phyloP scores from a whole-genome alignment of 1,140 invertebrate species.

The Drosophila bifasciata region DNA sequence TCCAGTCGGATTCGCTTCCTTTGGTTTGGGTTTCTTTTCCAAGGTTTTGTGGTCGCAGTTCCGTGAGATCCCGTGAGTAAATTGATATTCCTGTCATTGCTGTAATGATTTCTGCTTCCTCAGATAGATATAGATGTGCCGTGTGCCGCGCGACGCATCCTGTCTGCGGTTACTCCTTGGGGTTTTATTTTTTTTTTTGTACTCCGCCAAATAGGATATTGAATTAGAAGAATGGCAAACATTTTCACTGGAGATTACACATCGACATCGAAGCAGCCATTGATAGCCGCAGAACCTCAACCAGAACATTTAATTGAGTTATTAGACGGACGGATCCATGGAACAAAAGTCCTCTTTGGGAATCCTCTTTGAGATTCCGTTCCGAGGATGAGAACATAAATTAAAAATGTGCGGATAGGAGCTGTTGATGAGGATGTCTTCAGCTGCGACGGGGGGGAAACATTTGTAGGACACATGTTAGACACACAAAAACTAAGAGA shows the following conservation, averaged over 20 bases:
- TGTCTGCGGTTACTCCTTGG: slow-evolving; percentile 54
- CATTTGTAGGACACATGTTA: slow-evolving; percentile 79
- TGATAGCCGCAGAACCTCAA: slow-evolving; percentile 39
- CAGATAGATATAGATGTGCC: slow-evolving; percentile 35
- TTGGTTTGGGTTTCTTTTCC: too few species aligned
- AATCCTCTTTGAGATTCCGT: slow-evolving; percentile 20
- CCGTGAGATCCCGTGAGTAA: slow-evolving; percentile 66
- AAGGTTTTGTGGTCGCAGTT: not conserved
- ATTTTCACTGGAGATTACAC: slow-evolving; percentile 70
- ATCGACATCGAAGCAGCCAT: slow-evolving; percentile 26
- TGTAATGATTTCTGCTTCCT: slow-evolving; percentile 73
- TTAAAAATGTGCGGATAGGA: slow-evolving; percentile 41
- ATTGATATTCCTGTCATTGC: slow-evolving; percentile 79
- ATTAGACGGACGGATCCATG: slow-evolving; percentile 46
- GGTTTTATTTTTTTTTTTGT: slow-evolving; percentile 34
- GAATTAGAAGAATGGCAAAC: slow-evolving; percentile 69
- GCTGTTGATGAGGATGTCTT: slow-evolving; percentile 41
- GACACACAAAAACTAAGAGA: slow-evolving; percentile 28
- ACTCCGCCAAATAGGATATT: slow-evolving; percentile 65
- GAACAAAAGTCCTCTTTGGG: slow-evolving; percentile 33
- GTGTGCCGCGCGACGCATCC: slow-evolving; percentile 53
- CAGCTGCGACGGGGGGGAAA: slow-evolving; percentile 32
- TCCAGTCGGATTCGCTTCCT: slow-evolving; percentile 32
- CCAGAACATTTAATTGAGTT: slow-evolving; percentile 73
- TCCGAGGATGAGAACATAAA: slow-evolving; percentile 46